Conservation (phyloP, 2,113 vertebrate species). For the Podarcis muralis region DNA sequence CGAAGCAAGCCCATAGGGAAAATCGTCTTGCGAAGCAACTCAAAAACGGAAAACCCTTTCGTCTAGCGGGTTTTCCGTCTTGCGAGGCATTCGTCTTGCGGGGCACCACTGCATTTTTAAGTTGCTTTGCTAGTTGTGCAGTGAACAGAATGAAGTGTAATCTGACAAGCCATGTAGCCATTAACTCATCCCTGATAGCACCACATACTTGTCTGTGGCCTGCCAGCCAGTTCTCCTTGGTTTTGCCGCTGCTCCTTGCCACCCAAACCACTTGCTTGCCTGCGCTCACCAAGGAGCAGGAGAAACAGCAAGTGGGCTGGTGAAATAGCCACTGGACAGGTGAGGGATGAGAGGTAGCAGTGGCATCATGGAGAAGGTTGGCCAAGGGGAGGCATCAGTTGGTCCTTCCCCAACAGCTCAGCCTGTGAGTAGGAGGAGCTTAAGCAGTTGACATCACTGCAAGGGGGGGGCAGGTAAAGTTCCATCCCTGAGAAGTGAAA, state of each 20-base stretch:
- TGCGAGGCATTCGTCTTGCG: too few relatives aligned
- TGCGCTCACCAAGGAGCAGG: neutral
- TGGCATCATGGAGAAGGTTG: neutral
- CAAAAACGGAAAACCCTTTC: too few relatives aligned
- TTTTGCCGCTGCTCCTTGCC: neutral
- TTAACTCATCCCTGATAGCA: neutral
- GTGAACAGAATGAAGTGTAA: neutral
- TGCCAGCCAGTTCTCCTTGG: neutral
- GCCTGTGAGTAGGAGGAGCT: neutral
- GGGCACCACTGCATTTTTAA: too few relatives aligned
- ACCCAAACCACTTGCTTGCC: neutral
- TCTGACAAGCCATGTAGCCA: constrained; percentile 5
- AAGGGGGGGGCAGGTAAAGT: neutral
- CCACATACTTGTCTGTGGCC: neutral
- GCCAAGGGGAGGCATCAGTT: too few relatives aligned
- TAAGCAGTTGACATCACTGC: neutral
- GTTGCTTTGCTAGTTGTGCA: constrained; percentile 15
- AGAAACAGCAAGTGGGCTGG: neutral
- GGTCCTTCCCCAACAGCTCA: too few relatives aligned
- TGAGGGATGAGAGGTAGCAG: neutral
- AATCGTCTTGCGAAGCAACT: too few relatives aligned
- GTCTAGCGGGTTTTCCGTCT: too few relatives aligned
- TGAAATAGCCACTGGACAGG: neutral
- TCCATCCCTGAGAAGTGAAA: too few relatives aligned
- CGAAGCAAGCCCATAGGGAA: too few relatives aligned